phyloP scores from a whole-genome alignment of 2,888 invertebrate species.

The Oligia strigilis region DNA sequence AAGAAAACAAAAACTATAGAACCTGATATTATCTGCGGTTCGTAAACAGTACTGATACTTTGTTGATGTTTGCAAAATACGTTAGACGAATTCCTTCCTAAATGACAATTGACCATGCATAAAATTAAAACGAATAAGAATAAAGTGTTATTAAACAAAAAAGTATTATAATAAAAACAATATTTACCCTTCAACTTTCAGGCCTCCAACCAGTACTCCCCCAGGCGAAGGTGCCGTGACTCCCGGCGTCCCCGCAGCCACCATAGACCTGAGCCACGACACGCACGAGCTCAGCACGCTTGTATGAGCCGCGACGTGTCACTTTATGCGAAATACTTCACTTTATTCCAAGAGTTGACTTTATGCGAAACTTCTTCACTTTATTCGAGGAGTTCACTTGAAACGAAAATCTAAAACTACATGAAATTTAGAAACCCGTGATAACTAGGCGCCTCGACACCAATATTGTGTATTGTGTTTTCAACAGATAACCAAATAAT shows the following conservation, averaged over 20 bases:
- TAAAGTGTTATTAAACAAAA: neutral
- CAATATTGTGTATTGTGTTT: neutral
- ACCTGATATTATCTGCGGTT: too few species aligned
- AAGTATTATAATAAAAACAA: neutral
- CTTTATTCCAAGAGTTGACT: constrained; percentile 7
- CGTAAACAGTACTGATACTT: too few species aligned
- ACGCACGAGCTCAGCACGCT: constrained; percentile 92
- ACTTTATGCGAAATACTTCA: neutral
- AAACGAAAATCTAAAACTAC: neutral
- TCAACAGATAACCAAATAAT: neutral
- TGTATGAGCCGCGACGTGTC: constrained; percentile 83
- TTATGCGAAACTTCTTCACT: neutral
- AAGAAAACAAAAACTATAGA: too few species aligned
- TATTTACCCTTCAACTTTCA: constrained; percentile 65
- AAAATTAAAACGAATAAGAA: too few species aligned
- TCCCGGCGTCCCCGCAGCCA: constrained; percentile 91
- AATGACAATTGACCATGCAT: too few species aligned
- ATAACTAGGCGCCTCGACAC: neutral
- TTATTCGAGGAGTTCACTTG: constrained; percentile 5
- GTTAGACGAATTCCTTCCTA: too few species aligned
- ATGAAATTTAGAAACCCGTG: neutral
- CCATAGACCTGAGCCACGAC: constrained; percentile 92
- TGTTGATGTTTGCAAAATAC: too few species aligned
- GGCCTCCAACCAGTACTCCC: constrained; percentile 91
- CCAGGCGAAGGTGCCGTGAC: constrained; percentile 90